Evolutionary conservation across 2,888 invertebrate genomes (phyloP), one percentile per base, ranked within the genome.

Genomic region (Choreutis nemorana): DNA sequence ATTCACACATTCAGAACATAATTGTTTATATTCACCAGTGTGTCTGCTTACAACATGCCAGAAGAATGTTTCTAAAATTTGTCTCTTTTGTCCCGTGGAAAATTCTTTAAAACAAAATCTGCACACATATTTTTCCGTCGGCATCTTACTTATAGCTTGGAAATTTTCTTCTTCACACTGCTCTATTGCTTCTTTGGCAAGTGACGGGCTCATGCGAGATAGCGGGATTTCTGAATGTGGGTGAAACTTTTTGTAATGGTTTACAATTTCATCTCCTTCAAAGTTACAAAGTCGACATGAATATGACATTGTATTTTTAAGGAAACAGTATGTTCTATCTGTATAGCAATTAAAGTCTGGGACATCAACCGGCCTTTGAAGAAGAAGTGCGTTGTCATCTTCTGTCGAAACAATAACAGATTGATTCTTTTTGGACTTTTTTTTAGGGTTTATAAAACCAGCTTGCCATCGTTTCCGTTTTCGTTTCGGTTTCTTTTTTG

Each of bases 11-110:
- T 68, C 62, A 1, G 80, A 79, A 55, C 91, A 92, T 12, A 70
- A 56, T 35, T 83, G 85, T 30, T 86, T 78, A 42, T 85, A 89
- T 61, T 93, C 92, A 0, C 92, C 92, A 0, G 91, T 92, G 35
- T 93, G 93, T 26, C 67, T 80, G 12, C 84, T 72, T 2, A 75
- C 83, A 22, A 90, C 75, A 48, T 93, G 92, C 52, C 90, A 88
- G 47, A 86, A 87, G 50, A 89, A 88, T 3, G 57, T 51, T 47
- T 77, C 72, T 24, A 77, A 48, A 16, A 54, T 44, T 1, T 46
- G 43, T 29, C 50, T 58, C 26, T 41, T 52, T 33, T 48, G n/a
- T n/a, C n/a, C n/a, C n/a, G n/a, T 55, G 13, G 35, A 31, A 36
- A 75, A 73, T 39, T 65, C 72, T 48, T 66, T 57, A 23, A 43